Percentiles rank a stretch among this genome's conserved stretches.
Evolutionary conservation across 2,797 vertebrate species (phyloP).

Genomic region (Cetoscarus ocellatus): DNA sequence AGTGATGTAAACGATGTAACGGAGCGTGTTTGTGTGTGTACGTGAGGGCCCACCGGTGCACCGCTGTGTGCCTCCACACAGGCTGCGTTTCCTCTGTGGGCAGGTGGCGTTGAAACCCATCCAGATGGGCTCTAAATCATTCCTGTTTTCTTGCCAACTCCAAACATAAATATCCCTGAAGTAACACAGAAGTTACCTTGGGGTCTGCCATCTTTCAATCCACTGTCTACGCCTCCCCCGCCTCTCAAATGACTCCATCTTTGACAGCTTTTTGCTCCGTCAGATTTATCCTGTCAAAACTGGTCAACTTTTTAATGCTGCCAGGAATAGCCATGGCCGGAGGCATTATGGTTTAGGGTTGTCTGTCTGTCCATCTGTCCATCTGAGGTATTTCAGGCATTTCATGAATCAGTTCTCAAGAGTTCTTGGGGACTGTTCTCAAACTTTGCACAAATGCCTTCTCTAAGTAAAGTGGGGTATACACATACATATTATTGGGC

Average conservation of each 20-base stretch:
- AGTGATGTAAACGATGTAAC: slow-evolving; percentile 36
- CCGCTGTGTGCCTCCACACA: slow-evolving; percentile 42
- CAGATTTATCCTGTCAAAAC: slow-evolving; percentile 28
- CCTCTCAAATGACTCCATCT: slow-evolving; percentile 58
- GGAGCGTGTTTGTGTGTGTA: slow-evolving; percentile 23
- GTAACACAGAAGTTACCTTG: slow-evolving; percentile 67
- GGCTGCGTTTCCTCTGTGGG: slow-evolving; percentile 59
- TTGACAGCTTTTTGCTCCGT: slow-evolving; percentile 45
- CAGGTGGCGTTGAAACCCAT: slow-evolving; percentile 70
- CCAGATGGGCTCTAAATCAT: slow-evolving; percentile 77
- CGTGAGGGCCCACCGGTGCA: slow-evolving; percentile 14
- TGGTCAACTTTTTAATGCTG: no score
- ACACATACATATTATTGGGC: no score
- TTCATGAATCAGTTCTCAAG: no score
- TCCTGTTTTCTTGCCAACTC: slow-evolving; percentile 64
- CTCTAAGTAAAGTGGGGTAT: no score
- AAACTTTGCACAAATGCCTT: no score
- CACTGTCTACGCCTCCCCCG: slow-evolving; percentile 25
- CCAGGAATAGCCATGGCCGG: no score
- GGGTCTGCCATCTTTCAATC: slow-evolving; percentile 67
- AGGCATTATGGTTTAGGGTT: no score
- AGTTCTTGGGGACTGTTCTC: no score
- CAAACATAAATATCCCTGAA: slow-evolving; percentile 70
- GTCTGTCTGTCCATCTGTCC: no score
- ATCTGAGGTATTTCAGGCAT: no score